phyloP scores from a whole-genome alignment of 1,140 invertebrate species.

The Drosophila sp. region DNA sequence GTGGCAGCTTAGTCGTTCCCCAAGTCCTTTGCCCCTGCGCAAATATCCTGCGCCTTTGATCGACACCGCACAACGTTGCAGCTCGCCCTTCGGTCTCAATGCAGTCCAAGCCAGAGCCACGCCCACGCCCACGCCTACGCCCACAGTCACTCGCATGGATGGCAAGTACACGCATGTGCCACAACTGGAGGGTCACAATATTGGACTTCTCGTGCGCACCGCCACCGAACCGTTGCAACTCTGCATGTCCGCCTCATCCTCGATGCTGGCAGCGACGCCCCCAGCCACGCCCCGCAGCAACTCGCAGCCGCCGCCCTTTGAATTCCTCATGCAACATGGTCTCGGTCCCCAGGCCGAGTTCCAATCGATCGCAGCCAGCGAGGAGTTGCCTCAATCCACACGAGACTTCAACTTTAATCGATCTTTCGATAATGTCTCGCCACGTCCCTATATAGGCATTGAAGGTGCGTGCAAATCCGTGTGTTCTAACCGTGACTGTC shows the following conservation, averaged over 20 bases:
- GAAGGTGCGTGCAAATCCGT: conserved; percentile 60
- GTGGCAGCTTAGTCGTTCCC: conserved; percentile 59
- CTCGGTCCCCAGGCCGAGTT: conserved; percentile 34
- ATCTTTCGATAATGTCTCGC: conserved; percentile 78
- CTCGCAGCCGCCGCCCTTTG: conserved; percentile 60
- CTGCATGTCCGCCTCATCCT: conserved; percentile 62
- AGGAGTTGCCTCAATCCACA: conserved; percentile 34
- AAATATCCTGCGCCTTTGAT: conserved; percentile 75
- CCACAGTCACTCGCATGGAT: conserved; percentile 4
- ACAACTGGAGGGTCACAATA: conserved; percentile 77
- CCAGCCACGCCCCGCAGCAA: conserved; percentile 59
- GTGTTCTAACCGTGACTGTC: conserved; percentile 15
- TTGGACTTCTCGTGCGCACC: conserved; percentile 70
- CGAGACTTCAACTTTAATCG: conserved; percentile 66
- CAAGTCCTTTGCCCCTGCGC: conserved; percentile 64
- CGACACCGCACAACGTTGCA: conserved; percentile 65
- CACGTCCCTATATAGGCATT: conserved; percentile 75
- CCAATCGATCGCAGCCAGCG: conserved; percentile 50
- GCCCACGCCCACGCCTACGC: conserved; percentile 5
- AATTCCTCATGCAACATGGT: conserved; percentile 52
- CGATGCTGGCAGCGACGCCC: conserved; percentile 56
- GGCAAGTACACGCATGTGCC: conserved; percentile 64
- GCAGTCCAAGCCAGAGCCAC: conserved; percentile 43
- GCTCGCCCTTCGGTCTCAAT: conserved; percentile 75
- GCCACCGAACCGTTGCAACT: conserved; percentile 67